Conservation (phyloP, 2,113 vertebrate species). For the Cephalopterus ornatus region DNA sequence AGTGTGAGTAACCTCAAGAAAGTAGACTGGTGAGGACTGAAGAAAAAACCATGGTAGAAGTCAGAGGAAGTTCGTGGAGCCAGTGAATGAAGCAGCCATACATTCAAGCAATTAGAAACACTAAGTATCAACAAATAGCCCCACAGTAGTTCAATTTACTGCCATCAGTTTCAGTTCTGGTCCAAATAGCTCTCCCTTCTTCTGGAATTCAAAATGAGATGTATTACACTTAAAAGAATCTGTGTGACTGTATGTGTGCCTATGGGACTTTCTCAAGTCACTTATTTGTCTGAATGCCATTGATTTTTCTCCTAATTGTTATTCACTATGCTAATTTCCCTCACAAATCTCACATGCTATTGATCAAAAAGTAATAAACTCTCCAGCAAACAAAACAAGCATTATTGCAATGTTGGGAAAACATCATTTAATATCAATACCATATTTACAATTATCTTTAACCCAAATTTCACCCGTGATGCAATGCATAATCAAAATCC, state of each 20-base stretch:
- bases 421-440: constrained; percentile 91
- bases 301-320: constrained; percentile 91
- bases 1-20: not conserved
- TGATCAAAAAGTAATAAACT: constrained; percentile 93
- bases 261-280: constrained; percentile 81
- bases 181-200: constrained; percentile 45
- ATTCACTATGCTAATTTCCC: constrained; percentile 93
- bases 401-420: constrained; percentile 91
- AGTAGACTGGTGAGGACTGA: not conserved
- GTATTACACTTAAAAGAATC: constrained; percentile 75
- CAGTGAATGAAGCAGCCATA: constrained; percentile 1
- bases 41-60: not conserved
- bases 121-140: constrained; percentile 56
- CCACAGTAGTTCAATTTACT: constrained; percentile 59
- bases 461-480: constrained; percentile 78
- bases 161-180: constrained; percentile 57
- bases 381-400: constrained; percentile 88
- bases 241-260: constrained; percentile 64
- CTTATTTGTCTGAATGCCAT: constrained; percentile 91
- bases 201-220: constrained; percentile 75
- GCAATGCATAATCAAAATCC: constrained; percentile 74
- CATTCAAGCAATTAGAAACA: constrained; percentile 38
- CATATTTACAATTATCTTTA: constrained; percentile 90
- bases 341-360: constrained; percentile 91
- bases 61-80: not conserved